These are phyloP conservation scores for Peromyscus eremicus DNA, from an alignment of 2,797 vertebrate genomes.

Conservation along the genomic window DNA sequence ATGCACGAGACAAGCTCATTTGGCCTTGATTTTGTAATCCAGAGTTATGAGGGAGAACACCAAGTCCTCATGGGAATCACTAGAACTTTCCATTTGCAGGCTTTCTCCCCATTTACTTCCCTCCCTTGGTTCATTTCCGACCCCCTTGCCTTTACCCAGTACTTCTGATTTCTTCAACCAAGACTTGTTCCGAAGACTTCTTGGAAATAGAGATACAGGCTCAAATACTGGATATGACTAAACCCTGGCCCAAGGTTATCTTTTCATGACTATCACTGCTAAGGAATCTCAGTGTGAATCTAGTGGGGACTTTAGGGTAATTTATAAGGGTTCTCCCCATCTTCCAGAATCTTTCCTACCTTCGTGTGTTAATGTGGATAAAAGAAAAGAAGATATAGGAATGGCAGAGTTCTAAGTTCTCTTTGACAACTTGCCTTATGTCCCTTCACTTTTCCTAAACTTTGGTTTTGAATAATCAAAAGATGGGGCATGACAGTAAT, in stretches of 20 bases:
- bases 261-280: background rate
- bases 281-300: background rate
- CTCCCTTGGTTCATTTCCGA: background rate
- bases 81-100: background rate
- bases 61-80: background rate
- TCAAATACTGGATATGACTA: background rate
- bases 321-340: background rate
- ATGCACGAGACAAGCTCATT: background rate
- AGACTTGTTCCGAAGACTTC: background rate
- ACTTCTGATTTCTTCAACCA: background rate
- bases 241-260: background rate
- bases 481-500: background rate
- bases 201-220: background rate
- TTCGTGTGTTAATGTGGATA: background rate
- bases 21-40: conserved; percentile 21
- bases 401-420: background rate
- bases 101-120: conserved; percentile 1
- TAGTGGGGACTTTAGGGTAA: background rate
- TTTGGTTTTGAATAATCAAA: background rate
- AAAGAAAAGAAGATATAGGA: background rate
- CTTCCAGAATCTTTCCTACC: background rate
- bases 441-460: background rate
- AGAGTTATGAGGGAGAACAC: conserved; percentile 13
- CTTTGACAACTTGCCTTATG: background rate
- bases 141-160: background rate